Conservation (phyloP, 1,140 invertebrate genomes). For the Rhagoletis zephyria region DNA sequence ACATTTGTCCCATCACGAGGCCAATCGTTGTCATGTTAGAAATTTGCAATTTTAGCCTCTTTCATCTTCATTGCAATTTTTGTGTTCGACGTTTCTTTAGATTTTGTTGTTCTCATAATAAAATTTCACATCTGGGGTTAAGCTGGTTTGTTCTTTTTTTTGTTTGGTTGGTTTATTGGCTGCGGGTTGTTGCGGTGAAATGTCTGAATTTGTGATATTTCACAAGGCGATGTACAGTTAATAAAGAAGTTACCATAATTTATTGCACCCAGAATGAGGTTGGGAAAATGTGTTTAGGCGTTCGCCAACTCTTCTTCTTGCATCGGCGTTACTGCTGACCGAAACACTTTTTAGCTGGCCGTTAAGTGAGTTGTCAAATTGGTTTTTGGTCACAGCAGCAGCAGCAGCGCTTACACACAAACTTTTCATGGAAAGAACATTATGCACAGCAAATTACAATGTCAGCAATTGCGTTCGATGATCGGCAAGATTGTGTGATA, state of each 20-base stretch:
- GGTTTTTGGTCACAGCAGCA: neutral
- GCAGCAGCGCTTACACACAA: neutral
- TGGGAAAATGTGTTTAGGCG: constrained; percentile 36
- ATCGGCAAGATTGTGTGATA: neutral
- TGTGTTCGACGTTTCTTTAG: neutral
- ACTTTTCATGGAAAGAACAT: neutral
- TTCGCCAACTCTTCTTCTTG: neutral
- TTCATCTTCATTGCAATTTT: neutral
- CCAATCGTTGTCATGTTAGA: constrained; percentile 10
- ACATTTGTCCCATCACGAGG: too few species aligned
- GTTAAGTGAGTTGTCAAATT: constrained; percentile 46
- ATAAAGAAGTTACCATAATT: constrained; percentile 52
- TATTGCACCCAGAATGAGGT: constrained; percentile 37
- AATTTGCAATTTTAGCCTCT: constrained; percentile 35
- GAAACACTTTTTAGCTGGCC: constrained; percentile 12
- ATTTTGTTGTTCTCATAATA: constrained; percentile 10
- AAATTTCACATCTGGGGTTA: neutral
- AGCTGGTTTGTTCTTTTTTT: neutral
- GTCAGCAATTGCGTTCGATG: neutral
- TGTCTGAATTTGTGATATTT: constrained; percentile 45
- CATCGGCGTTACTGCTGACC: neutral
- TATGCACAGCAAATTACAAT: neutral
- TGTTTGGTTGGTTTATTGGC: neutral
- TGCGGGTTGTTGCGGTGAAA: constrained; percentile 17
- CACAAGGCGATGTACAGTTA: constrained; percentile 29